A percentile compares a stretch with the other conserved stretches of the same genome.
Evolutionary conservation across 2,797 vertebrate species (phyloP).

Genomic region (Pelobates cultripes): DNA sequence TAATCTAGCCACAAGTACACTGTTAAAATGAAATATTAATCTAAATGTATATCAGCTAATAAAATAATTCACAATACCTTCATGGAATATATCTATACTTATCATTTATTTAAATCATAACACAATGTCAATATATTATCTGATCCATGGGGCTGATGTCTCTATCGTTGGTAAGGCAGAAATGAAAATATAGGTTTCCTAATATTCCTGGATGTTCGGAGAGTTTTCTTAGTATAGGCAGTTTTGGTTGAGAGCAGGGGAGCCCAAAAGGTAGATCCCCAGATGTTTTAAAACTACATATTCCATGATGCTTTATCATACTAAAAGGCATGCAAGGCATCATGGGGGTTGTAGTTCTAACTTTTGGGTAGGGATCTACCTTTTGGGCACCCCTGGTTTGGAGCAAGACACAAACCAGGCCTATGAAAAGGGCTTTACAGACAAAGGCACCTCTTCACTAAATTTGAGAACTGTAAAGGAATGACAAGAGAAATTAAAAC

Average conservation of each 20-base stretch:
- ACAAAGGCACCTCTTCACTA: not conserved
- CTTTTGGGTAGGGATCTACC: not conserved
- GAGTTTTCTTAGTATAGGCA: not conserved
- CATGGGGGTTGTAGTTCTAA: too few relatives aligned
- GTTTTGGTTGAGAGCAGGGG: too few relatives aligned
- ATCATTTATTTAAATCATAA: not conserved
- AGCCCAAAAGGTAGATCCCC: too few relatives aligned
- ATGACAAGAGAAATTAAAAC: too few relatives aligned
- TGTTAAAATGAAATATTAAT: constrained; percentile 2
- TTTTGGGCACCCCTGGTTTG: not conserved
- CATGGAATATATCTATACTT: not conserved
- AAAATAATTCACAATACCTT: not conserved
- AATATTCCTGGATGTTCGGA: not conserved
- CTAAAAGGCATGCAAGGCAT: too few relatives aligned
- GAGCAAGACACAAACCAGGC: too few relatives aligned
- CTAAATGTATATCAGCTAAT: not conserved
- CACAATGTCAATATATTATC: not conserved
- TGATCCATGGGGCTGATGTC: not conserved
- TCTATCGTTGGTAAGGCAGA: not conserved
- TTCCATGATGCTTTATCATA: too few relatives aligned
- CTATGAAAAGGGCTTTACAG: not conserved
- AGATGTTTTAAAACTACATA: too few relatives aligned
- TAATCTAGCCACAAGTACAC: not conserved
- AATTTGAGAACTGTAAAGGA: not conserved
- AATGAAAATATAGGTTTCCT: not conserved